Evolutionary conservation across 1,140 invertebrate species (phyloP).

Genomic region (Euglossa dilemma): DNA sequence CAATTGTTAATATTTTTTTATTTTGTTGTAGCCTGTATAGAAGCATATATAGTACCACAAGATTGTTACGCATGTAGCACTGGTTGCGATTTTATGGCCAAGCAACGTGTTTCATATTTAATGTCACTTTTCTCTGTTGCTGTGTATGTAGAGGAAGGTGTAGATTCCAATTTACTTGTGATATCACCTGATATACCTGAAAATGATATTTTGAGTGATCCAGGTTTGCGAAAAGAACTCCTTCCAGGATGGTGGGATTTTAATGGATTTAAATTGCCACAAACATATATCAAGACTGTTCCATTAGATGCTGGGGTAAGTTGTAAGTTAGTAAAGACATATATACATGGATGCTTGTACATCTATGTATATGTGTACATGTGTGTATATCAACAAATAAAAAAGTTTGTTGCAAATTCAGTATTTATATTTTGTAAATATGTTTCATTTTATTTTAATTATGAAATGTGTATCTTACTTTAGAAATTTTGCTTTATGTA

Average conservation of each 20-base stretch:
- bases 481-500: not conserved
- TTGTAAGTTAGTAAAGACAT: conserved; percentile 6
- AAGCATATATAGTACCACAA: conserved; percentile 75
- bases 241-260: conserved; percentile 78
- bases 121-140: conserved; percentile 71
- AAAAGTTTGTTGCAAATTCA: conserved; percentile 33
- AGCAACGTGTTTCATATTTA: conserved; percentile 72
- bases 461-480: not conserved
- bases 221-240: conserved; percentile 77
- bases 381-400: not conserved
- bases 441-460: not conserved
- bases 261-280: conserved; percentile 78
- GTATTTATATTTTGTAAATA: not conserved
- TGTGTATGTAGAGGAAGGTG: conserved; percentile 72
- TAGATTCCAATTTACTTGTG: conserved; percentile 73
- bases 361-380: not conserved
- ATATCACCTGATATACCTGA: conserved; percentile 77
- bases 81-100: conserved; percentile 79
- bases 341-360: not conserved
- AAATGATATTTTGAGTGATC: conserved; percentile 78
- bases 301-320: conserved; percentile 77
- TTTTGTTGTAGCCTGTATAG: conserved; percentile 76
- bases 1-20: not conserved
- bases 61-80: conserved; percentile 75
- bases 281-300: conserved; percentile 80